These are phyloP conservation scores for Crypturellus undulatus DNA, from an alignment of 2,113 vertebrate genomes.

Conservation along the genomic window DNA sequence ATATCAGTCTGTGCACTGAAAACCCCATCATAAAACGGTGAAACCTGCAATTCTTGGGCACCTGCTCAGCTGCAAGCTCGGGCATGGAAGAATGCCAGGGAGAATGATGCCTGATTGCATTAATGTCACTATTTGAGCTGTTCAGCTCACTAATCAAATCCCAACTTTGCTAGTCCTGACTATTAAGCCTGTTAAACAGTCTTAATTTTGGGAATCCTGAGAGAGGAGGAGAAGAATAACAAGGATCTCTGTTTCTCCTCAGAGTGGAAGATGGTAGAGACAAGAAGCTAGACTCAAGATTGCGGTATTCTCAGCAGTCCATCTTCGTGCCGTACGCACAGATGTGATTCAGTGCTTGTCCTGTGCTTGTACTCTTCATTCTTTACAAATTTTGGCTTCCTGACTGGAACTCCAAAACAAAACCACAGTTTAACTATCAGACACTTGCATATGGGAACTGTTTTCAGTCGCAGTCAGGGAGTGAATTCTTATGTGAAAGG, in stretches of 20 bases:
- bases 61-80: background rate
- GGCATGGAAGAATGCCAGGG: background rate
- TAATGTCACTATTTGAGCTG: conserved; percentile 35
- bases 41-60: background rate
- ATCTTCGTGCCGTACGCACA: rapidly evolving
- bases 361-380: background rate
- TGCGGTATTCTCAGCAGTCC: background rate
- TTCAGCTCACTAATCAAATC: conserved; percentile 44
- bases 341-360: background rate
- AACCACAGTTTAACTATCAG: background rate
- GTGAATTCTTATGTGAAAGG: background rate
- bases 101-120: conserved; percentile 20
- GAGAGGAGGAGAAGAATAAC: background rate
- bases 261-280: background rate
- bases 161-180: conserved; percentile 17
- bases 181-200: conserved; percentile 11
- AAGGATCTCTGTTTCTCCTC: background rate
- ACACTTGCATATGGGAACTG: background rate
- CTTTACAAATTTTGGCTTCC: background rate
- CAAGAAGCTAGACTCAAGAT: background rate
- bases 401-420: background rate
- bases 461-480: background rate
- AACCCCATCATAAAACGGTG: background rate
- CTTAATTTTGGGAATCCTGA: conserved; percentile 16
- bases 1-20: background rate